Base-by-base conservation (phyloP, 2,888 invertebrate genomes). In the Venusia cambrica region DNA sequence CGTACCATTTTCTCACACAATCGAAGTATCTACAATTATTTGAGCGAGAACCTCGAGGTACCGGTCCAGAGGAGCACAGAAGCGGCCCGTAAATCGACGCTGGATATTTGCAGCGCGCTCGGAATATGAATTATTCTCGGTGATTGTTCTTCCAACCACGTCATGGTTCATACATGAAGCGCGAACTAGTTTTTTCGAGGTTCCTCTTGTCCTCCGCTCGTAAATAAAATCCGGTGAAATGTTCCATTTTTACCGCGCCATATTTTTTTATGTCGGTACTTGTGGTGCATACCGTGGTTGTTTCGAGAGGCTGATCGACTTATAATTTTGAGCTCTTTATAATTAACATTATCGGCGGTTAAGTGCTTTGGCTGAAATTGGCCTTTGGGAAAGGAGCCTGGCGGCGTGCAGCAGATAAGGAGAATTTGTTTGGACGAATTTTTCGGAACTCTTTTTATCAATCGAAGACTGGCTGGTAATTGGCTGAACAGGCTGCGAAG, bases 131-230 rank as follows among this genome's bases (percentile, higher is more conserved):
- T 87, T 87, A 87, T 85, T 84, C 81, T 62, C 61, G 62, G 70
- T 79, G 78, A 80, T 85, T 83, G 84, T 85, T 81, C 81, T 78
- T 83, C 77, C 72, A 67, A 60, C 73, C 72, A 66, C 75, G 75
- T 77, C 84, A 85, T 85, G 85, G 81, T 85, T 87, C 87, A 87
- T 84, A 87, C 87, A 84, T 87, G 84, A 87, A 87, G 80, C 76
- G 76, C 70, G 74, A 79, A 76, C 80, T 85, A 83, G 78, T 80
- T 84, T 84, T 84, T 76, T 72, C 63, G 65, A 70, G 57, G 63
- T 61, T 57, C 58, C 59, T 57, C 62, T 51, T 59, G 60, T 62
- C 62, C 62, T 63, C 62, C 45, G 57, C 45, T 71, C 73, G 69
- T 74, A 75, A 76, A 74, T 73, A 70, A 72, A 69, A 63, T 63